Percentiles rank a stretch among this genome's conserved stretches.
Evolutionary conservation across 2,888 invertebrate genomes (phyloP).

Genomic region (Steinernema hermaphroditum): DNA sequence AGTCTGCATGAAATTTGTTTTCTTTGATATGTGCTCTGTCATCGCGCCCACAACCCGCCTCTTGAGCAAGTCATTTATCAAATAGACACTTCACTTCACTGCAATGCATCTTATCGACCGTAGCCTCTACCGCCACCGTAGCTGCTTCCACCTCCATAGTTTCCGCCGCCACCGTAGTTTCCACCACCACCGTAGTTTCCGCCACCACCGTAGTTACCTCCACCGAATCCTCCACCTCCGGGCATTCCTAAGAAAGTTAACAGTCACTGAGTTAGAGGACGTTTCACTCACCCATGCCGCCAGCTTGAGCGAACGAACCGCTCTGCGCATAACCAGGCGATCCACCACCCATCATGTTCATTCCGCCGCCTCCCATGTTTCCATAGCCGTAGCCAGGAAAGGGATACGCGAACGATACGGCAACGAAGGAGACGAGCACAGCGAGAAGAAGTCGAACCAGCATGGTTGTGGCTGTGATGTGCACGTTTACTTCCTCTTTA

Average conservation of each 20-base stretch:
- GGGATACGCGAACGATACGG: not conserved
- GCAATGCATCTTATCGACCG: not conserved
- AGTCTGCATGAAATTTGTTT: no score
- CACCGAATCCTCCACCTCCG: no score
- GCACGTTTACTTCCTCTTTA: not conserved
- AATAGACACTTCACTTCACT: not conserved
- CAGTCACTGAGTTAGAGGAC: no score
- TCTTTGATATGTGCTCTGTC: no score
- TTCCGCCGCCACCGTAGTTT: not conserved
- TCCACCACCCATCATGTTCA: not conserved
- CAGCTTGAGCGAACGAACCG: not conserved
- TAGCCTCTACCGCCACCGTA: not conserved
- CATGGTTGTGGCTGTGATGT: not conserved
- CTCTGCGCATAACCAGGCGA: not conserved
- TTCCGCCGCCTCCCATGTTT: not conserved
- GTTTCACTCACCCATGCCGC: not conserved
- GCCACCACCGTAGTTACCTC: not conserved
- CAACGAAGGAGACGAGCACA: not conserved
- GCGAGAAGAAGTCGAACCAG: not conserved
- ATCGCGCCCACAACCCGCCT: no score
- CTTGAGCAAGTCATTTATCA: no score
- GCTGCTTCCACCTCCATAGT: not conserved
- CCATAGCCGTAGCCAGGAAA: not conserved
- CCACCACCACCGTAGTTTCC: not conserved
- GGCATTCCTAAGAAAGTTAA: no score